Percentiles rank a stretch among this genome's conserved stretches.
Evolutionary conservation across 2,888 invertebrate genomes (phyloP).

Genomic region (Amphiduros pacificus): DNA sequence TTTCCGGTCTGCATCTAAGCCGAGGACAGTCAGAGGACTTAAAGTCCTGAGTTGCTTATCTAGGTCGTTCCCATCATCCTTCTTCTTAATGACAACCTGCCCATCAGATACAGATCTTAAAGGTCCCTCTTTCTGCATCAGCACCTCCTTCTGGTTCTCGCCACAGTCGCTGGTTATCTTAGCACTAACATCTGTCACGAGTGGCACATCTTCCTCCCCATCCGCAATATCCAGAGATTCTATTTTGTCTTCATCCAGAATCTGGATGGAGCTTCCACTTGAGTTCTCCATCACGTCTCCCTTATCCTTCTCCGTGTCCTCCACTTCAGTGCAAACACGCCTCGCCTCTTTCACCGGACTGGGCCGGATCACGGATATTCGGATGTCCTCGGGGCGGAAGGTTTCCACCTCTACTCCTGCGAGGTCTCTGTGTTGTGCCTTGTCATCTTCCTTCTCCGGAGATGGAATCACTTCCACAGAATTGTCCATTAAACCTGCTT

Average conservation of each 20-base stretch:
- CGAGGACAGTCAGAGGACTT: slow-evolving; percentile 1
- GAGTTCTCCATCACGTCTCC: slow-evolving; percentile 1
- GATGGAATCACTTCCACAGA: background rate
- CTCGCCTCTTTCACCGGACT: slow-evolving; percentile 28
- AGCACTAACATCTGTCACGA: no score
- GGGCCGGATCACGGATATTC: slow-evolving; percentile 30
- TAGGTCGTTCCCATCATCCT: background rate
- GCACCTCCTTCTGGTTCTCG: no score
- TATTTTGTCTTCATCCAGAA: no score
- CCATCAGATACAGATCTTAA: no score
- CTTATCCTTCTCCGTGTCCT: background rate
- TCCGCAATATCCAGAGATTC: no score
- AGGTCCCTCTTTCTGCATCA: no score
- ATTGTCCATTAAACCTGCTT: background rate
- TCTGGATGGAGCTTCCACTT: slow-evolving; percentile 15
- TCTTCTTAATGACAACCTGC: background rate
- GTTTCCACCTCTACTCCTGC: background rate
- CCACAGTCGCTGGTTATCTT: no score
- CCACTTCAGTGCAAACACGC: background rate
- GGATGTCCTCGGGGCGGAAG: slow-evolving; percentile 23
- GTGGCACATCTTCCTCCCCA: no score
- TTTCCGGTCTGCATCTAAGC: background rate
- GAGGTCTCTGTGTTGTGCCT: background rate
- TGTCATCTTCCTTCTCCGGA: background rate
- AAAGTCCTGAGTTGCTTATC: background rate